Conservation (phyloP, 2,113 vertebrate genomes). For the Phaethornis superciliosus region DNA sequence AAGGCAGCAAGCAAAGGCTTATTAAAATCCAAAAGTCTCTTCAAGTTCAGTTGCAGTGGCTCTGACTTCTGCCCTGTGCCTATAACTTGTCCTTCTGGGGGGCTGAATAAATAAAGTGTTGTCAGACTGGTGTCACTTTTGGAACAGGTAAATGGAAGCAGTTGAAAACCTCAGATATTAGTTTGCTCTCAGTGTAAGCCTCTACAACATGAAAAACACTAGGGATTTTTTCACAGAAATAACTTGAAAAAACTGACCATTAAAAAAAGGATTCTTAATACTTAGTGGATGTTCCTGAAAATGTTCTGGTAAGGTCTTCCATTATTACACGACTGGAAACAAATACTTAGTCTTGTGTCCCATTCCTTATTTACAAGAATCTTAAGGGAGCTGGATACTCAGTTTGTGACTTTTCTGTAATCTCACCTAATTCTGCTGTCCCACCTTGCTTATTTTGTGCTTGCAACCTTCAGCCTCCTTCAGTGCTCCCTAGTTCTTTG, state of each 20-base stretch:
- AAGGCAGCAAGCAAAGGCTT: background rate
- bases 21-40: background rate
- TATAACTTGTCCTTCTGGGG: background rate
- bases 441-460: background rate
- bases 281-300: background rate
- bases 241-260: background rate
- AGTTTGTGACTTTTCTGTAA: background rate
- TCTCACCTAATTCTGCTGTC: background rate
- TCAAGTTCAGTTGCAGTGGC: background rate
- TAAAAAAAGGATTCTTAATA: background rate
- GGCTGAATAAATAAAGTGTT: background rate
- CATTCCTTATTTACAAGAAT: background rate
- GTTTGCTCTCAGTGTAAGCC: rapidly evolving
- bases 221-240: background rate
- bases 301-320: background rate
- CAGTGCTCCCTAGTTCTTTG: background rate
- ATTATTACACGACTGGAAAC: background rate
- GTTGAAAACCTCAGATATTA: background rate
- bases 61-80: background rate
- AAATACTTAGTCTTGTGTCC: background rate
- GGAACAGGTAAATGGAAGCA: background rate
- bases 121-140: background rate
- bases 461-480: background rate
- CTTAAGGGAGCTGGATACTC: background rate
- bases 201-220: background rate